These are phyloP conservation scores for Salminus brasiliensis DNA, from an alignment of 2,113 vertebrate species.

Conservation along the genomic window DNA sequence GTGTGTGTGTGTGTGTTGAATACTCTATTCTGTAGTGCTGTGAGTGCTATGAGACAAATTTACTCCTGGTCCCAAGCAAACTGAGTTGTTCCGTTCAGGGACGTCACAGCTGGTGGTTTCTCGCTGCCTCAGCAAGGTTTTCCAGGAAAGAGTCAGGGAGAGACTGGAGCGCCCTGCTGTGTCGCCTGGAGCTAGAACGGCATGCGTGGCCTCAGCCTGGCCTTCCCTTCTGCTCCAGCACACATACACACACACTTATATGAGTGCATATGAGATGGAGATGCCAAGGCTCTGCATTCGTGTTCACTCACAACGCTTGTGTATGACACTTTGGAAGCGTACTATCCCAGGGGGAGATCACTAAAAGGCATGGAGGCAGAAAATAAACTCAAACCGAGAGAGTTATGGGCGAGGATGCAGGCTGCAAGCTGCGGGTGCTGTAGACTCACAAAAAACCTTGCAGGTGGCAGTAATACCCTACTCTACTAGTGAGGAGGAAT, in stretches of 20 bases:
- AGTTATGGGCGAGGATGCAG: slow-evolving; percentile 9
- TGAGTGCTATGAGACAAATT: not conserved
- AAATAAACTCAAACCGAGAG: slow-evolving; percentile 4
- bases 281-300: slow-evolving; percentile 26
- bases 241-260: slow-evolving; percentile 24
- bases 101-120: slow-evolving; percentile 10
- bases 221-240: slow-evolving; percentile 47
- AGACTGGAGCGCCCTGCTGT: slow-evolving; percentile 58
- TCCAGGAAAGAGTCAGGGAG: slow-evolving; percentile 52
- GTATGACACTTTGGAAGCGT: slow-evolving; percentile 7
- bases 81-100: not conserved
- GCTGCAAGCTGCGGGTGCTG: not conserved
- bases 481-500: not conserved
- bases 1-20: too few relatives aligned
- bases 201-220: slow-evolving; percentile 53
- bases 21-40: too few relatives aligned
- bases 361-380: slow-evolving; percentile 12
- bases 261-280: slow-evolving; percentile 39
- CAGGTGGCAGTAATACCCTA: not conserved
- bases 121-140: slow-evolving; percentile 10
- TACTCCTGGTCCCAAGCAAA: not conserved
- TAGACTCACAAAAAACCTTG: not conserved
- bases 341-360: slow-evolving; percentile 28
- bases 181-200: slow-evolving; percentile 58
- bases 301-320: slow-evolving; percentile 42